These are phyloP conservation scores for Zoanthus gigantus DNA, from an alignment of 92 coral and sea anemone species.

Conservation along the genomic window DNA sequence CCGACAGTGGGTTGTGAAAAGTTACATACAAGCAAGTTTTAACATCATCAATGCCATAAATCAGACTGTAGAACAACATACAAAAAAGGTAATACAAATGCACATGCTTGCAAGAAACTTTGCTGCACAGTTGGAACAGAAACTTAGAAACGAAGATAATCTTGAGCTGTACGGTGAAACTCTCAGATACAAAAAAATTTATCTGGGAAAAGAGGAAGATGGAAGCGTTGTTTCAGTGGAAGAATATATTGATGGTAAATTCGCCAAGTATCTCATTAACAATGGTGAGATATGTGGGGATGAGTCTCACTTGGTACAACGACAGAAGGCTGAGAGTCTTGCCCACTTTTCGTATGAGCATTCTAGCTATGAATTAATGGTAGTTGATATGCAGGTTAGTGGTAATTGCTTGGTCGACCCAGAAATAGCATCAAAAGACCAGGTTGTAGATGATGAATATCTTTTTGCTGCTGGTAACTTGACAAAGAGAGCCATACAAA, in stretches of 20 bases:
- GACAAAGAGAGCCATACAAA: conserved; percentile 26
- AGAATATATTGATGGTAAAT: conserved; percentile 48
- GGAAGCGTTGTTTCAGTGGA: conserved; percentile 45
- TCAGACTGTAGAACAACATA: neutral
- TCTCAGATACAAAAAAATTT: conserved; percentile 34
- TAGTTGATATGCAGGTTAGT: conserved; percentile 52
- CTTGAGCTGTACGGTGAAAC: conserved; percentile 41
- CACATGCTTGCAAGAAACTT: conserved; percentile 33
- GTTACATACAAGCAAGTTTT: neutral
- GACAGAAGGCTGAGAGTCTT: conserved; percentile 56
- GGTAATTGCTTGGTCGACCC: conserved; percentile 54
- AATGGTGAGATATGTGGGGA: conserved; percentile 45
- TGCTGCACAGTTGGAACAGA: conserved; percentile 7
- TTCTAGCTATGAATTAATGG: conserved; percentile 34
- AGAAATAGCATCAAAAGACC: conserved; percentile 40
- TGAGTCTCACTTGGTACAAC: neutral
- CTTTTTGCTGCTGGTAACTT: conserved; percentile 28
- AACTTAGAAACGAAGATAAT: conserved; percentile 10
- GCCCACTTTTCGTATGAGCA: conserved; percentile 47
- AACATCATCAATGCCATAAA: neutral
- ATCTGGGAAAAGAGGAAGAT: conserved; percentile 54
- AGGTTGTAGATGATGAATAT: conserved; percentile 11
- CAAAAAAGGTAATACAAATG: neutral
- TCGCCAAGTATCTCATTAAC: conserved; percentile 48
- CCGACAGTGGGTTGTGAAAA: conserved; percentile 1